Conservation (phyloP, 1,140 invertebrate genomes). For the Probaryconus sp. region DNA sequence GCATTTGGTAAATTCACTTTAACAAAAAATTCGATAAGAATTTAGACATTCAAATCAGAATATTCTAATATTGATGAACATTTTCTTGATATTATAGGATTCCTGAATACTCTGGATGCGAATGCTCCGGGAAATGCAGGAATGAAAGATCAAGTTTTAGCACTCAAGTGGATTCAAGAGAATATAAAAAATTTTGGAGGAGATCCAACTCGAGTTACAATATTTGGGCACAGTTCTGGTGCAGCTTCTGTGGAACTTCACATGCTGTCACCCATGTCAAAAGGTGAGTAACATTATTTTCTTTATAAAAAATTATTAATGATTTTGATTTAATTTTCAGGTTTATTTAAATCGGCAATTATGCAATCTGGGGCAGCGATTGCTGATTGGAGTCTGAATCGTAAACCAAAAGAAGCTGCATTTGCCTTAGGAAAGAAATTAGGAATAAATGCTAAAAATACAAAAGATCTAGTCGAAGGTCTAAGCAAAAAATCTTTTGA, state of each 20-base stretch:
- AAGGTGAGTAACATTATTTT: slow-evolving; percentile 68
- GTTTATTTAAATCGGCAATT: slow-evolving; percentile 84
- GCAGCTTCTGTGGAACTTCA: slow-evolving; percentile 79
- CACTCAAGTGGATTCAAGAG: slow-evolving; percentile 79
- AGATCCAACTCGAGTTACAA: slow-evolving; percentile 84
- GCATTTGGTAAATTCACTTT: slow-evolving; percentile 77
- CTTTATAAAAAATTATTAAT: background rate
- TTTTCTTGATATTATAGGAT: no score
- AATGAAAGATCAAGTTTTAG: slow-evolving; percentile 80
- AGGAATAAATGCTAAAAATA: slow-evolving; percentile 79
- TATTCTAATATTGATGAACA: no score
- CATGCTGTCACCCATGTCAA: slow-evolving; percentile 79
- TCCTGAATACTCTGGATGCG: slow-evolving; percentile 77
- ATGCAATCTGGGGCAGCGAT: slow-evolving; percentile 87
- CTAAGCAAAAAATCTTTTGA: slow-evolving; percentile 79
- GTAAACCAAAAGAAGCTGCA: slow-evolving; percentile 80
- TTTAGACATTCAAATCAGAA: no score
- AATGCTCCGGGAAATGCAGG: slow-evolving; percentile 81
- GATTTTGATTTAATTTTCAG: slow-evolving; percentile 69
- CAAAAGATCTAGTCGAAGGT: slow-evolving; percentile 80
- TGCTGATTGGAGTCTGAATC: slow-evolving; percentile 85
- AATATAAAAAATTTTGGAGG: slow-evolving; percentile 85
- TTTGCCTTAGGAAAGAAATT: slow-evolving; percentile 80
- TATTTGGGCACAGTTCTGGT: slow-evolving; percentile 87
- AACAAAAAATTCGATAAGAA: background rate